Conservation (phyloP, 1,140 invertebrate species). For the Drosophila bifasciata region DNA sequence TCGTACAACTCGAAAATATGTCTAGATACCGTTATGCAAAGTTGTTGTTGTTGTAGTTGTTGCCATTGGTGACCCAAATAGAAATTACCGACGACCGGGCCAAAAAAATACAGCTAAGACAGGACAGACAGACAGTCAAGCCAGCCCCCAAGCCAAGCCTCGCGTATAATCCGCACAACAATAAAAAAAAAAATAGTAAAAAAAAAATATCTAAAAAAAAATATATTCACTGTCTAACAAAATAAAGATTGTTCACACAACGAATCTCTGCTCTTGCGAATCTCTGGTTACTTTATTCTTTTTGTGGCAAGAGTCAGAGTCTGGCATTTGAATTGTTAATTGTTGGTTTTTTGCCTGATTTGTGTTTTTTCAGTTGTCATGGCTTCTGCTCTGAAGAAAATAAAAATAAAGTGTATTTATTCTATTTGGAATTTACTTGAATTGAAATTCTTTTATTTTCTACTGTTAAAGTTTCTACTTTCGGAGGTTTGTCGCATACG, state of each 20-base stretch:
- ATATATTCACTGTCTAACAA: not conserved
- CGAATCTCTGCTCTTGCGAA: no score
- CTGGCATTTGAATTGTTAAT: no score
- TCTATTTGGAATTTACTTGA: slow-evolving; percentile 3
- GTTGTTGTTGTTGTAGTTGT: slow-evolving; percentile 40
- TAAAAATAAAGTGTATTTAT: no score
- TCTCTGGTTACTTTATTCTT: no score
- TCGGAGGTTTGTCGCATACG: slow-evolving; percentile 9
- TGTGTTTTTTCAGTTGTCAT: no score
- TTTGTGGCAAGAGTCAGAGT: no score
- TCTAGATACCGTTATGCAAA: slow-evolving; percentile 70
- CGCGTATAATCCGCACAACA: slow-evolving; percentile 59
- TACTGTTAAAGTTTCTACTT: slow-evolving; percentile 4
- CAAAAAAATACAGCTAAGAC: slow-evolving; percentile 42
- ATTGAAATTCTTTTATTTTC: slow-evolving; percentile 18
- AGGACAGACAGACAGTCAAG: slow-evolving; percentile 1
- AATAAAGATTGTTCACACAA: not conserved
- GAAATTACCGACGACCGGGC: slow-evolving; percentile 57
- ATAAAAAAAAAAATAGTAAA: slow-evolving; percentile 11
- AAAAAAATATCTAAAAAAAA: slow-evolving; percentile 3
- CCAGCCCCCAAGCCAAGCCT: slow-evolving; percentile 26
- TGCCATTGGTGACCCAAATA: slow-evolving; percentile 65
- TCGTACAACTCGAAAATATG: slow-evolving; percentile 37
- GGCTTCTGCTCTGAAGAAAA: no score
- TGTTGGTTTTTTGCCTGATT: no score